Evolutionary conservation across 2,113 vertebrate genomes (phyloP).

Genomic region (Anhinga rufa): DNA sequence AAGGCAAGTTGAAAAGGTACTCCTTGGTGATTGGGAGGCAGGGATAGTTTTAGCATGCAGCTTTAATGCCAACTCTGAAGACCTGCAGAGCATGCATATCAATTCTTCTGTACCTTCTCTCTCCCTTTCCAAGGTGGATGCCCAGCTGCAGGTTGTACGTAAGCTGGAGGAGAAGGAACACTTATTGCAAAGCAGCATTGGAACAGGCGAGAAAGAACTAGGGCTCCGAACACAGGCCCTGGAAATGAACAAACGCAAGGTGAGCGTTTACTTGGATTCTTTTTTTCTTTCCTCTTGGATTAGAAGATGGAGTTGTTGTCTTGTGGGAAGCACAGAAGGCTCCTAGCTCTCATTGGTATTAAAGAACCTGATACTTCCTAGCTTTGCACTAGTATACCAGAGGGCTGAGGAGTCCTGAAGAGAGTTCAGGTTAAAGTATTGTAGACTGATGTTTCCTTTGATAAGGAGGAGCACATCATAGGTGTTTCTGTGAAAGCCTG

Average conservation of each 20-base stretch:
- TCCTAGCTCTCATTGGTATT: background rate
- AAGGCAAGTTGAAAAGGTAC: background rate
- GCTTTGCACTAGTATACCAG: background rate
- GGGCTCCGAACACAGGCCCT: constrained; percentile 88
- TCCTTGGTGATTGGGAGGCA: background rate
- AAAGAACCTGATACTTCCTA: background rate
- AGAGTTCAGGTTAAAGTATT: background rate
- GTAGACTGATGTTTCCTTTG: background rate
- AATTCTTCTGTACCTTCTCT: background rate
- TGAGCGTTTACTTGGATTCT: background rate
- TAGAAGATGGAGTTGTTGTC: background rate
- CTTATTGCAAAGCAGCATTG: constrained; percentile 94
- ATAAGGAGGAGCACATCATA: background rate
- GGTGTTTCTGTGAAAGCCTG: background rate
- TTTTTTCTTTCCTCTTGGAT: background rate
- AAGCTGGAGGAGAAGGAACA: constrained; percentile 97
- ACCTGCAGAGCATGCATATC: background rate
- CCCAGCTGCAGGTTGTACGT: constrained; percentile 92
- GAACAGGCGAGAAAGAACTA: constrained; percentile 91
- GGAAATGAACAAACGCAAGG: constrained; percentile 98
- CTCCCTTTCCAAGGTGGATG: constrained; percentile 83
- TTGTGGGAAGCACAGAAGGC: background rate
- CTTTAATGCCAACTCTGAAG: background rate
- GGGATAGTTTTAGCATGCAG: background rate
- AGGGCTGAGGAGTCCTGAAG: background rate